Base-by-base conservation (phyloP, 92 coral and sea anemone genomes). In the Virgularia gustaviana region DNA sequence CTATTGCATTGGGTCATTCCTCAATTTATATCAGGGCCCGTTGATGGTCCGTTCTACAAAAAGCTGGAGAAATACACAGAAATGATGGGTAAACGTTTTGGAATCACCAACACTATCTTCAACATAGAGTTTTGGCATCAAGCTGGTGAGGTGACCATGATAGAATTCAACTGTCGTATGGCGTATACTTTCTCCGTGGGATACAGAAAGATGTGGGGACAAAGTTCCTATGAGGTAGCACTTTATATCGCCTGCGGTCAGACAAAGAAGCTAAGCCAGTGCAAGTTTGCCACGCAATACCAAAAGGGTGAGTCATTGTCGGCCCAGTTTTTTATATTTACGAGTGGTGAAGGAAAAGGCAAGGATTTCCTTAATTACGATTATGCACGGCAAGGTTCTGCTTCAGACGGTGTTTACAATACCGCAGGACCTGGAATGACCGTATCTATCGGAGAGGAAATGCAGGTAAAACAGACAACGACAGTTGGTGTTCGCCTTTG, bases 291-390 rank as follows among this genome's bases (percentile, higher is more conserved):
- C 13, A 12, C 19, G 22, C 19, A 5, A n/a, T n/a, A n/a, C n/a
- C n/a, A 63, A 33, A 33, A 63, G 5, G 67, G 67, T n/a, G 42
- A 60, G 41, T 52, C 29, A 24, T 36, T 63, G n/a, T 36, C 70
- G 15, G 49, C 49, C 3, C 34, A 15, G 20, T 63, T 63, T 42
- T 15, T 9, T 29, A 32, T 63, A 0, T 36, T 36, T 47, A 61
- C 68, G 1, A 34, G 68, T 1, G 28, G 47, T 9, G 47, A 61
- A 61, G 68, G 68, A 9, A 61, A 61, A 15, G 68, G 44, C 2
- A 37, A 35, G 2, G 68, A 61, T 6, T 61, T 61, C 22, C 10
- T 61, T 5, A 30, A 61, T 47, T 61, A 34, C 22, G 47, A 61
- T 7, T 61, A 61, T 24, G 68, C 68, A 7, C 34, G 68, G 18